Evolutionary conservation across 1,140 invertebrate species (phyloP).

Genomic region (Planococcus citri): DNA sequence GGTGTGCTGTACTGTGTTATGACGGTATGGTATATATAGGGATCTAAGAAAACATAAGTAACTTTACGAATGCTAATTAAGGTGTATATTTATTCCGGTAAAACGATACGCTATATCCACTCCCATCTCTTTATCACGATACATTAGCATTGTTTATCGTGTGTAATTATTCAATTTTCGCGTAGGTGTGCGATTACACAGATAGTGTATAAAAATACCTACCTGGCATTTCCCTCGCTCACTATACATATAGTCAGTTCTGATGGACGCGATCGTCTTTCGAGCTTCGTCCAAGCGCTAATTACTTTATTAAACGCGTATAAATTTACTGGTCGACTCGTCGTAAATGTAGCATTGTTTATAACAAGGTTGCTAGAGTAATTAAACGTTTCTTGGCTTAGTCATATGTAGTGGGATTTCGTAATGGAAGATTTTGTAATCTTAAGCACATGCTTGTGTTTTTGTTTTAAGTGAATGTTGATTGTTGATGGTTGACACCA

Average conservation of each 20-base stretch:
- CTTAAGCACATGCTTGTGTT: too few relatives aligned
- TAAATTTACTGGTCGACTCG: background rate
- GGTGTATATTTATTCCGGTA: conserved; percentile 1
- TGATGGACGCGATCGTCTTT: background rate
- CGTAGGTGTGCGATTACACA: background rate
- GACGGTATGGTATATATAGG: too few relatives aligned
- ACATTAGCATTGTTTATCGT: background rate
- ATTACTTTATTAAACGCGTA: background rate
- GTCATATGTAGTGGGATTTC: too few relatives aligned
- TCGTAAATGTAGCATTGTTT: background rate
- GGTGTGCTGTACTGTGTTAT: too few relatives aligned
- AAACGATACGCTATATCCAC: background rate
- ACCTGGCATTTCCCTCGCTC: background rate
- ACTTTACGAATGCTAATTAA: background rate
- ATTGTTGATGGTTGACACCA: too few relatives aligned
- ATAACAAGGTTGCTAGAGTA: background rate
- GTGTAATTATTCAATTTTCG: background rate
- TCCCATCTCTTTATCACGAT: background rate
- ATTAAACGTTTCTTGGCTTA: too few relatives aligned
- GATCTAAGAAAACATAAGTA: background rate
- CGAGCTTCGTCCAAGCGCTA: background rate
- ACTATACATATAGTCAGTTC: too few relatives aligned
- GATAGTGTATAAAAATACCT: too few relatives aligned
- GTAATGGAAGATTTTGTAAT: too few relatives aligned
- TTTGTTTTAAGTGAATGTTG: too few relatives aligned